Evolutionary conservation across 35 echinoderm and acorn worm species (phyloP).

Genomic region (Stichopus chloronotus): DNA sequence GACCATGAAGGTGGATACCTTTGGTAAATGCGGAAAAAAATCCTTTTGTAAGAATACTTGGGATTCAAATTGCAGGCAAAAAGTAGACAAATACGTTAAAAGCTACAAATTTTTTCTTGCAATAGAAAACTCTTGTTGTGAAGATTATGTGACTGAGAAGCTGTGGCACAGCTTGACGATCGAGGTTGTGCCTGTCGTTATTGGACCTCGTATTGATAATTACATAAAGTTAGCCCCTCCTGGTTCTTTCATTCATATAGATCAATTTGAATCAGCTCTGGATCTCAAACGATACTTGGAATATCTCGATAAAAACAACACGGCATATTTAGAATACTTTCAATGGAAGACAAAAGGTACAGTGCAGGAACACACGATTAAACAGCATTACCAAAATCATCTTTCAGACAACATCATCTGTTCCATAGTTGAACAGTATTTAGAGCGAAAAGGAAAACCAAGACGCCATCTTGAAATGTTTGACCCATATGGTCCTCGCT

Average conservation of each 20-base stretch:
- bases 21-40: constrained; percentile 50
- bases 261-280: constrained; percentile 58
- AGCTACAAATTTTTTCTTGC: constrained; percentile 75
- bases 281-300: constrained; percentile 61
- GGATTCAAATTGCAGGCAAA: background rate
- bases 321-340: no score
- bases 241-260: constrained; percentile 76
- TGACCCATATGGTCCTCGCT: background rate
- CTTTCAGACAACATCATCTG: constrained; percentile 28
- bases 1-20: constrained; percentile 39
- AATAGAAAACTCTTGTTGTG: constrained; percentile 71
- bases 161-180: constrained; percentile 54
- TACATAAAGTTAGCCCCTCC: constrained; percentile 73
- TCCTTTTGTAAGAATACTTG: background rate
- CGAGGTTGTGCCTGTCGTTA: constrained; percentile 66
- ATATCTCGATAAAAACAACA: constrained; percentile 51
- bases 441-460: background rate
- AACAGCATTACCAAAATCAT: constrained; percentile 22
- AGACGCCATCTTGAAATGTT: no score
- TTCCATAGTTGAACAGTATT: constrained; percentile 16
- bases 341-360: background rate
- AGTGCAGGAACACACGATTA: background rate
- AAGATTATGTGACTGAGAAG: constrained; percentile 71
- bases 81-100: constrained; percentile 14
- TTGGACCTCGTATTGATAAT: constrained; percentile 55